Percentiles rank a stretch among this genome's conserved stretches.
These are phyloP conservation scores for Rhinoderma darwinii DNA, from an alignment of 2,113 vertebrate species.

Conservation along the genomic window DNA sequence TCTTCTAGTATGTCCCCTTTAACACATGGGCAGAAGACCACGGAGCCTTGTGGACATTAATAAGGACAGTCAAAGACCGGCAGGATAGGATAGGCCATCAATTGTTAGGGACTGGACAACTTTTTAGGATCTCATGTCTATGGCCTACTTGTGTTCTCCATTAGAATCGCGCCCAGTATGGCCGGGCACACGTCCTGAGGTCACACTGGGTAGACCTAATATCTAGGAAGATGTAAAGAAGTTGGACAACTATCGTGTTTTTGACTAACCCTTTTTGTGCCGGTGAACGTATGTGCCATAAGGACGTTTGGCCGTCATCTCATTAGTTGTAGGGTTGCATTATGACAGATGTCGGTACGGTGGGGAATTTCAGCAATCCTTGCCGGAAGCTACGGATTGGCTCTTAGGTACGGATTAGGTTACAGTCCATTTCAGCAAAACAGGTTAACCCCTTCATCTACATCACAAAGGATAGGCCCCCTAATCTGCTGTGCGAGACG, in stretches of 20 bases:
- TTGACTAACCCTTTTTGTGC: background rate
- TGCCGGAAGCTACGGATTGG: background rate
- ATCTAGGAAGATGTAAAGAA: background rate
- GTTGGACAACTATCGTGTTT: background rate
- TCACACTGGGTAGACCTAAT: background rate
- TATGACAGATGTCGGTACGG: background rate
- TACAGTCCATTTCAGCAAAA: background rate
- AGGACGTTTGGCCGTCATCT: background rate
- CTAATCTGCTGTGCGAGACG: background rate
- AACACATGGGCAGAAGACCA: too few species aligned
- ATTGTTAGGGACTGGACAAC: too few species aligned
- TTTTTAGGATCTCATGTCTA: too few species aligned
- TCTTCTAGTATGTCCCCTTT: too few species aligned
- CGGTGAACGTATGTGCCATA: background rate
- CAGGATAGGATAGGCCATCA: too few species aligned
- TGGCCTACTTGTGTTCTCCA: too few species aligned
- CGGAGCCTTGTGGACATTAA: too few species aligned
- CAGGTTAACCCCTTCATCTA: constrained; percentile 4
- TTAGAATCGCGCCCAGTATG: too few species aligned
- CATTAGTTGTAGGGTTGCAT: background rate
- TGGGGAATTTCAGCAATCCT: background rate
- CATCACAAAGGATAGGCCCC: background rate
- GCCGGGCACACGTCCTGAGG: background rate
- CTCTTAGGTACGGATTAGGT: constrained; percentile 6
- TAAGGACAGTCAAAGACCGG: too few species aligned